These are phyloP conservation scores for Amphipoea lucens DNA, from an alignment of 2,888 invertebrate species.

Conservation along the genomic window DNA sequence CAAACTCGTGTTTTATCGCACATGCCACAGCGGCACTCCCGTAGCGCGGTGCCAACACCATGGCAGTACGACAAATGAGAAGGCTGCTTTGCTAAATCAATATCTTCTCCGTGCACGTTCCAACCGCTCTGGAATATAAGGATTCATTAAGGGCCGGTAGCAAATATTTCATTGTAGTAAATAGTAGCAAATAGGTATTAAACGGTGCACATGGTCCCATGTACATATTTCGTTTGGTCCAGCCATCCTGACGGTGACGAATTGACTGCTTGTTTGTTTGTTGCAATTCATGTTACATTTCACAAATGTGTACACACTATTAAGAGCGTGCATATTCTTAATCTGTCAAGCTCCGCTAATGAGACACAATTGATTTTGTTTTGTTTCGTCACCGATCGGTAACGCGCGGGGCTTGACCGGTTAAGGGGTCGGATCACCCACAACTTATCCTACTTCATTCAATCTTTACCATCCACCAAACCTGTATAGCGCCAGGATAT, in stretches of 20 bases:
- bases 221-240: too few species aligned
- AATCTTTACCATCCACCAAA: neutral
- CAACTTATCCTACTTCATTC: neutral
- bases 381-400: too few species aligned
- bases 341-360: too few species aligned
- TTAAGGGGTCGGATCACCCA: neutral
- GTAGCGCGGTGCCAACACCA: conserved; percentile 71
- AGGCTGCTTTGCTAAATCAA: conserved; percentile 50
- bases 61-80: conserved; percentile 76
- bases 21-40: conserved; percentile 78
- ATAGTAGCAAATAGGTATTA: too few species aligned
- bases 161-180: too few species aligned
- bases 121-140: conserved; percentile 79
- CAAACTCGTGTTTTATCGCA: conserved; percentile 70
- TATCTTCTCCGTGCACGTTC: conserved; percentile 56
- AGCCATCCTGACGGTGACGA: too few species aligned
- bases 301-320: neutral
- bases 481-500: neutral
- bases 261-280: neutral
- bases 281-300: neutral
- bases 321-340: neutral
- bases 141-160: neutral
- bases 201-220: too few species aligned
- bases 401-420: too few species aligned
- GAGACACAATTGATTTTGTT: too few species aligned